Evolutionary conservation across 2,888 invertebrate species (phyloP), one percentile per base, ranked within the genome.

Genomic region (Dexiosoma caninum): DNA sequence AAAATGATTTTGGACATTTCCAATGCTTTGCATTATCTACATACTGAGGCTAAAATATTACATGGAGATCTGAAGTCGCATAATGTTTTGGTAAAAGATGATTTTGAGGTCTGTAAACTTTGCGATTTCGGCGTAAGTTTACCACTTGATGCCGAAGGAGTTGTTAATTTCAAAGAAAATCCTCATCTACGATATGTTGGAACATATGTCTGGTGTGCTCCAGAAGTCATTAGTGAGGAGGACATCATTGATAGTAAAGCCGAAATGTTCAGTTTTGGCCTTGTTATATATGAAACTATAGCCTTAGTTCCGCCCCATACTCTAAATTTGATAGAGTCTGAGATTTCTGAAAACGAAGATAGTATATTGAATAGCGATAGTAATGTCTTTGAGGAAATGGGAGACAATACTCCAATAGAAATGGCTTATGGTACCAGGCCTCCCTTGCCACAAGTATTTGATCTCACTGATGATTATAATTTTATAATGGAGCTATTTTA

Each of bases 31-130:
- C 92, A 95, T 86, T 96, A 96, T 90, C 90, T 97, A 2, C 97
- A 97, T 87, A 93, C 93, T 1, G 92, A 92, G 81, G 93, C 93
- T 64, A 91, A 92, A 64, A 90, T 96, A 46, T 89, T 97, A 8
- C 97, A 97, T 81, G 95, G 96, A 30, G 97, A 97, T 88, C 91
- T 97, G 42, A 96, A 97, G 90, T 96, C 96, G 0, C 94, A 93
- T 86, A 97, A 97, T 87, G 91, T 97, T 46, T 91, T 97, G 0
- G 91, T 96, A 0, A 95, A 95, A 82, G 94, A 93, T 10, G 92
- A 95, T 86, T 95, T 95, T 87, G 92, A 92, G 30, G 91, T 92
- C 1, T 94, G 95, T 83, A 96, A 97, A 88, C 89, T 96, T 16
- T 96, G 96, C 85, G 96, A 96, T 90, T 96, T 96, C 88, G 96